phyloP scores from a whole-genome alignment of 2,113 vertebrate species.

The Neoarius graeffei region DNA sequence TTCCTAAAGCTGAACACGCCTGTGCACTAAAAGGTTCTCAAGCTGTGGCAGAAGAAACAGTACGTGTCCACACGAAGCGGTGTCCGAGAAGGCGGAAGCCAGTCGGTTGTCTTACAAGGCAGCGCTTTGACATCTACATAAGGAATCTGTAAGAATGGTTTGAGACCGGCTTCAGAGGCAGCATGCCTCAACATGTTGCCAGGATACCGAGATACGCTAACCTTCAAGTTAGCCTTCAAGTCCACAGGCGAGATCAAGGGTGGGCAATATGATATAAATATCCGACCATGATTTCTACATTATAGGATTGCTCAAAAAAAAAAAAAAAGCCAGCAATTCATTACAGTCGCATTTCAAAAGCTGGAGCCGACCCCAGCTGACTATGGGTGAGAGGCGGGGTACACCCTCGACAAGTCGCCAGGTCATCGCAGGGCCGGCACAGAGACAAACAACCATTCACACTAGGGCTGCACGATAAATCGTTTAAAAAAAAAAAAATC shows the following conservation, averaged over 20 bases:
- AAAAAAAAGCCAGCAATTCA: neutral
- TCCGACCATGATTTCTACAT: neutral
- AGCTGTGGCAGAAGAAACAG: constrained; percentile 69
- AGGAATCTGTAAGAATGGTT: neutral
- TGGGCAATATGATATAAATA: neutral
- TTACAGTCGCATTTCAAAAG: too few relatives aligned
- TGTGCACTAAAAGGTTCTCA: constrained; percentile 8
- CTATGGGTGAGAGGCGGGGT: too few relatives aligned
- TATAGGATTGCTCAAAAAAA: neutral
- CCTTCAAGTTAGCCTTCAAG: neutral
- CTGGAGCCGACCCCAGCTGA: too few relatives aligned
- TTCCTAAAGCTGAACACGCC: constrained; percentile 29
- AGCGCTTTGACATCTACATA: neutral
- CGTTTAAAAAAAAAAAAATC: too few relatives aligned
- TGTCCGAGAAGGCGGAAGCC: neutral
- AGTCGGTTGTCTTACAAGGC: neutral
- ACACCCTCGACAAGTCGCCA: too few relatives aligned
- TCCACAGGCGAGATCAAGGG: neutral
- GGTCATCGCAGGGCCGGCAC: too few relatives aligned
- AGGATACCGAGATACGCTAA: neutral
- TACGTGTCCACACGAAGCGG: constrained; percentile 71
- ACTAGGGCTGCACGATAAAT: too few relatives aligned
- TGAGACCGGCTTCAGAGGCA: neutral
- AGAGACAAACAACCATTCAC: too few relatives aligned
- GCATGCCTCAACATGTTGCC: neutral